Percentiles rank a stretch among this genome's conserved stretches.
phyloP scores from a whole-genome alignment of 2,888 invertebrate genomes.

The Ophion ventricosus region DNA sequence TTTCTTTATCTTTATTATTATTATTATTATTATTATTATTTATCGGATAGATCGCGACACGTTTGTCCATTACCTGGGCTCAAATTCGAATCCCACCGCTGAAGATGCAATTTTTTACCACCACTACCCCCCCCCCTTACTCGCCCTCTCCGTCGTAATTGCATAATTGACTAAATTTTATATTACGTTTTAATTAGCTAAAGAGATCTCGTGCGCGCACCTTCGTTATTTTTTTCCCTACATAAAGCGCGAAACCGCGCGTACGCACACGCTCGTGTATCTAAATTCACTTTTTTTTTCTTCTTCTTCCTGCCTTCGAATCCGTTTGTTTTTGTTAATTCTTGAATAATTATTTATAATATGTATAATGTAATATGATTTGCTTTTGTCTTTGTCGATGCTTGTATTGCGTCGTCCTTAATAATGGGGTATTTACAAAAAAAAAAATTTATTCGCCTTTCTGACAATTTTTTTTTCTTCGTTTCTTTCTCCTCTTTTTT shows the following conservation, averaged over 20 bases:
- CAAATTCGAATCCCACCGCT: conserved; percentile 18
- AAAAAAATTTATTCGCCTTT: conserved; percentile 66
- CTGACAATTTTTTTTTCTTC: conserved; percentile 46
- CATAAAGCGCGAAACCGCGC: conserved; percentile 65
- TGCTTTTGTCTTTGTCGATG: conserved; percentile 23
- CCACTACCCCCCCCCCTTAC: conserved; percentile 60
- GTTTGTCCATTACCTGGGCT: conserved; percentile 7
- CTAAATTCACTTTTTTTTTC: conserved; percentile 47
- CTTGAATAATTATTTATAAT: conserved; percentile 67
- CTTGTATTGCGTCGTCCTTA: conserved; percentile 55
- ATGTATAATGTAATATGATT: conserved; percentile 66
- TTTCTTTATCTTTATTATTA: conserved; percentile 5
- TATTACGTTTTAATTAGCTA: conserved; percentile 74
- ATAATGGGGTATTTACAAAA: conserved; percentile 79
- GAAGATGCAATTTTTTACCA: conserved; percentile 30
- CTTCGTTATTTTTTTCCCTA: conserved; percentile 34
- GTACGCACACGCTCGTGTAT: conserved; percentile 65
- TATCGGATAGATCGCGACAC: conserved; percentile 43
- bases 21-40: conserved; percentile 31
- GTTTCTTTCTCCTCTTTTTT: neutral
- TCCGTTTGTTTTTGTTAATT: conserved; percentile 33
- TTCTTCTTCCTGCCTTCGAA: conserved; percentile 19
- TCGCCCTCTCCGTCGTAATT: conserved; percentile 68
- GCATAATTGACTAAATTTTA: conserved; percentile 80
- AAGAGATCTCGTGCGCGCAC: conserved; percentile 72